Conservation (phyloP, 37 sponge, comb jelly and placozoan genomes). For the Dysidea cf. avara region DNA sequence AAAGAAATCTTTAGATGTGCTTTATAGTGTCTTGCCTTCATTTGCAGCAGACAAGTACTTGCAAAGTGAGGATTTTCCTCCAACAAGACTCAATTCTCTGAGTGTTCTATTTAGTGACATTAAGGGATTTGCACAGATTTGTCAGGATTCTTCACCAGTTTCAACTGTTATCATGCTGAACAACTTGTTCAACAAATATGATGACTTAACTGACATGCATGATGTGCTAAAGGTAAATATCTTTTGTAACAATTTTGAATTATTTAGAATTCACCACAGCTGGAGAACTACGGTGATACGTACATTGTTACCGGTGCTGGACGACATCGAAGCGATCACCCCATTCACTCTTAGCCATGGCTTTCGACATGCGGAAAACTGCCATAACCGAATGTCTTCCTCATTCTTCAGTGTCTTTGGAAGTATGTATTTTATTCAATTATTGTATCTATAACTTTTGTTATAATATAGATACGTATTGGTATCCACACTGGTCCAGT, state of each 20-base stretch:
- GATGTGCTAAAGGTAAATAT: slow-evolving; percentile 76
- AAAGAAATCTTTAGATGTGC: slow-evolving; percentile 48
- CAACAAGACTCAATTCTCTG: slow-evolving; percentile 37
- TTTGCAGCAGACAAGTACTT: too few relatives aligned
- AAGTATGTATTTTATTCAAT: slow-evolving; percentile 20
- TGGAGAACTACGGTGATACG: slow-evolving; percentile 90
- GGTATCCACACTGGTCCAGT: slow-evolving; percentile 89
- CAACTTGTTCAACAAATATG: slow-evolving; percentile 71
- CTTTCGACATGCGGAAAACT: slow-evolving; percentile 63
- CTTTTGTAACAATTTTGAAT: background rate
- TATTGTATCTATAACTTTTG: too few relatives aligned
- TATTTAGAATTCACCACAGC: slow-evolving; percentile 22
- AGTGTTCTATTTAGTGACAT: slow-evolving; percentile 89
- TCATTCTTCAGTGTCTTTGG: slow-evolving; percentile 5
- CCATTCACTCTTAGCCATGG: slow-evolving; percentile 53
- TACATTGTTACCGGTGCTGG: slow-evolving; percentile 85
- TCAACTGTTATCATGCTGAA: slow-evolving; percentile 78
- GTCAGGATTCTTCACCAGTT: slow-evolving; percentile 51
- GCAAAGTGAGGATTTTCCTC: slow-evolving; percentile 24
- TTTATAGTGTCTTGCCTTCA: slow-evolving; percentile 71
- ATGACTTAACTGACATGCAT: slow-evolving; percentile 45
- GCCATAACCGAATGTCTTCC: slow-evolving; percentile 46
- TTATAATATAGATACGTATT: slow-evolving; percentile 67
- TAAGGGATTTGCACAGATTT: slow-evolving; percentile 78
- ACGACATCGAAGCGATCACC: slow-evolving; percentile 44